Base-by-base conservation (phyloP, 2,888 invertebrate genomes). In the Caenorhabditis drosophilae region DNA sequence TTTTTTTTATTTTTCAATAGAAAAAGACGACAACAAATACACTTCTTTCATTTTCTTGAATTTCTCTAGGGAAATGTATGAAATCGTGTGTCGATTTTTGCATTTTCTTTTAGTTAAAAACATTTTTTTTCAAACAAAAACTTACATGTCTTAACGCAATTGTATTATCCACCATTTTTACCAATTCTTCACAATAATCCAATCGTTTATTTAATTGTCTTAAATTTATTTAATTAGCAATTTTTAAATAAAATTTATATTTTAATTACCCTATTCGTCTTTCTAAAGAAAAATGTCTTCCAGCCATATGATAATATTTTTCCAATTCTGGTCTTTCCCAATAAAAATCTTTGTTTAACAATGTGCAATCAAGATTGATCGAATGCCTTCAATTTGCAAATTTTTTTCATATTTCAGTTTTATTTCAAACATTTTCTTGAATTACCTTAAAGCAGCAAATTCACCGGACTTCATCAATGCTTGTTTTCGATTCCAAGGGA, bases 301-400 rank as follows among this genome's bases (percentile, higher is more conserved):
- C 90, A 0, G 91, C 90, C 81, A 90, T 89, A 59, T 89, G 88
- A 85, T 94, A 97, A 6, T 96, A 87, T 0, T 86, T 86, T 86
- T 96, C 96, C 27, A 96, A 86, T 53, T 91, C 88, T 77, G 94
- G 93, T 52, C 93, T 89, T 81, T 97, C 96, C 97, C 97, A 97
- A 85, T 97, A 97, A 86, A 95, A 94, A 86, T 97, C 97, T 0
- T 96, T 95, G 0, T 92, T 92, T 71, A 96, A 86, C 41, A 96
- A 86, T 85, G 96, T 95, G 0, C 95, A 95, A 75, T 93, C 92
- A 70, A 97, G 87, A 85, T 93, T 97, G 52, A 97, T 90, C 20
- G 90, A 88, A 85, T 95, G 94, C 4, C 85, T 85, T 35, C 58
- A 54, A 36, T 23, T n/a, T 12, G 12, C n/a, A 31, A 46, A 27